Evolutionary conservation across 2,797 vertebrate genomes (phyloP).

Genomic region (Cuniculus paca): DNA sequence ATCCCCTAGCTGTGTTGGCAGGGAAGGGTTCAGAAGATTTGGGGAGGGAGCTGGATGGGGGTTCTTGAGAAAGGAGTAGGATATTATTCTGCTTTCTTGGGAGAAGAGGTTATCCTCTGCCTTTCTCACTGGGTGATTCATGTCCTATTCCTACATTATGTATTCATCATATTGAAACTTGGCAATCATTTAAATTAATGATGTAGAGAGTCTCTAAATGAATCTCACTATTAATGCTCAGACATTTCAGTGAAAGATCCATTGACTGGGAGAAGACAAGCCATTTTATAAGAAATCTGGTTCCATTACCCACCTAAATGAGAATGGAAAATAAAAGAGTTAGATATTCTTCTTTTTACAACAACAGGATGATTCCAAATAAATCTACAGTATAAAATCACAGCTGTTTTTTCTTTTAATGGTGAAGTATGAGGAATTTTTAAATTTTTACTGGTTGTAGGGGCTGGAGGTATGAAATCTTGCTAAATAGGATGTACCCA

Average conservation of each 20-base stretch:
- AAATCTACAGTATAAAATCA: background rate
- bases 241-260: background rate
- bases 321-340: background rate
- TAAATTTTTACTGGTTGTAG: constrained; percentile 23
- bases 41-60: background rate
- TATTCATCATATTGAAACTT: background rate
- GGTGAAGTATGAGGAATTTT: constrained; percentile 47
- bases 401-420: background rate
- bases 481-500: constrained; percentile 59
- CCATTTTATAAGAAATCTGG: constrained; percentile 56
- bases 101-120: background rate
- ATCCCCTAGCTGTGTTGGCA: background rate
- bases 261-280: constrained; percentile 26
- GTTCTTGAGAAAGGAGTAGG: background rate
- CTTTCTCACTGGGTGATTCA: background rate
- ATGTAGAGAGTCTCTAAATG: background rate
- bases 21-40: background rate
- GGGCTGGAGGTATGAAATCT: constrained; percentile 46
- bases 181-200: constrained; percentile 53
- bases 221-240: background rate
- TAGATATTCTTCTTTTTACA: background rate
- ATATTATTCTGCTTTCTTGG: background rate
- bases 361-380: constrained; percentile 5
- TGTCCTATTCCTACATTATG: background rate
- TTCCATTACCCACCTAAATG: background rate